Percentiles rank a stretch among this genome's conserved stretches.
Evolutionary conservation across 2,797 vertebrate genomes (phyloP).

Genomic region (Mallotus villosus): DNA sequence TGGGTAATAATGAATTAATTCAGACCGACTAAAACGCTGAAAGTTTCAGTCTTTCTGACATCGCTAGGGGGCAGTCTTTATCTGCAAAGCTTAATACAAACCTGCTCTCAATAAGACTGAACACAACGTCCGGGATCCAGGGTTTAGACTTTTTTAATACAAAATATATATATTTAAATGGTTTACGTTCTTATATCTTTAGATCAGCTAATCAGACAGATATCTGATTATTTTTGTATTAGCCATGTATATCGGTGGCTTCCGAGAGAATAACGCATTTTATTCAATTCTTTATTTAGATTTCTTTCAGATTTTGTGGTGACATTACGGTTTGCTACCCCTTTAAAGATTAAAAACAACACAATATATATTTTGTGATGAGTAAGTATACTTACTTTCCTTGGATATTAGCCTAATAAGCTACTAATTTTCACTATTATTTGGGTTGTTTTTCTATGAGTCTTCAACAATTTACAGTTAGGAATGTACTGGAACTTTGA

Average conservation of each 20-base stretch:
- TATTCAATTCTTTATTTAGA: not conserved
- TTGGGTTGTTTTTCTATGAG: no score
- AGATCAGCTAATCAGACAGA: not conserved
- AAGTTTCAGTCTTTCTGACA: not conserved
- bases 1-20: not conserved
- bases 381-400: not conserved
- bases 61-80: slow-evolving; percentile 82
- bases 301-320: not conserved
- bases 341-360: not conserved
- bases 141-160: slow-evolving; percentile 3
- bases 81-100: slow-evolving; percentile 54
- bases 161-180: not conserved
- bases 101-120: not conserved
- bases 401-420: no score
- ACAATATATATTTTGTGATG: not conserved
- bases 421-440: no score
- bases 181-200: not conserved
- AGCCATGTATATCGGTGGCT: no score
- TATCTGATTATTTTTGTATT: no score
- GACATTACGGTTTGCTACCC: not conserved
- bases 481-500: no score
- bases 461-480: no score
- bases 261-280: not conserved
- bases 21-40: not conserved
- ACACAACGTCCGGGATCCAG: not conserved